Conservation (phyloP, 2,113 vertebrate genomes). For the Garra rufa region DNA sequence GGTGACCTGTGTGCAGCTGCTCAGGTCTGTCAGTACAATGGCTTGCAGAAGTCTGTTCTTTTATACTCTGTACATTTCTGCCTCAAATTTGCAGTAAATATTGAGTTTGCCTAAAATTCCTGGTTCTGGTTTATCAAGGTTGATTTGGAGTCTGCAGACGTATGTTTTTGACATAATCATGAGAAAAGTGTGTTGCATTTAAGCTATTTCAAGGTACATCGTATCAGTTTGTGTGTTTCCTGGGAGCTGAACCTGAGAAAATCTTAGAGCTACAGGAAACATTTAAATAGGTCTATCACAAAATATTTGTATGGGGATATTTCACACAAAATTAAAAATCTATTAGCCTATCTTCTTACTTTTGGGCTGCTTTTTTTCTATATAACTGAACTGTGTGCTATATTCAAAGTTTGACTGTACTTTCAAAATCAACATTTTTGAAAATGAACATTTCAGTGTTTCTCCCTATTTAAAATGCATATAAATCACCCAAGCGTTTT, state of each 20-base stretch:
- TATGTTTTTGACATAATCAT: not conserved
- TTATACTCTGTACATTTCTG: conserved; percentile 59
- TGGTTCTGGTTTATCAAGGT: not conserved
- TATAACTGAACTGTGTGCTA: not conserved
- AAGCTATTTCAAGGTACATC: not conserved
- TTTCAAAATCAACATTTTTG: not conserved
- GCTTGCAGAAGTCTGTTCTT: conserved; percentile 47
- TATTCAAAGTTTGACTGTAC: not conserved
- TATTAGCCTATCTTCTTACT: not conserved
- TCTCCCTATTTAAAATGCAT: not conserved
- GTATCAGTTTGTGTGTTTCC: not conserved
- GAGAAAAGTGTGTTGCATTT: not conserved
- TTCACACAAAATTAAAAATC: conserved; percentile 7
- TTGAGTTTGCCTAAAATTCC: conserved; percentile 56
- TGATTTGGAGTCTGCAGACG: conserved; percentile 6
- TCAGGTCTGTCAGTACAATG: conserved; percentile 5
- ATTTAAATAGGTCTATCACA: not conserved
- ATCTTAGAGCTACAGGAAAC: not conserved
- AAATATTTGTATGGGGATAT: not conserved
- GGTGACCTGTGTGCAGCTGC: conserved; percentile 33
- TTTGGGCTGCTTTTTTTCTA: not conserved
- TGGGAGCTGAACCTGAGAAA: not conserved
- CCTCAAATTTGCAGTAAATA: conserved; percentile 62
- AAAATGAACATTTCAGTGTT: not conserved
- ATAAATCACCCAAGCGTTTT: not conserved